A percentile compares a stretch with the other conserved stretches of the same genome.
phyloP scores from a whole-genome alignment of 2,797 vertebrate species.

The Xiphophorus birchmanni region DNA sequence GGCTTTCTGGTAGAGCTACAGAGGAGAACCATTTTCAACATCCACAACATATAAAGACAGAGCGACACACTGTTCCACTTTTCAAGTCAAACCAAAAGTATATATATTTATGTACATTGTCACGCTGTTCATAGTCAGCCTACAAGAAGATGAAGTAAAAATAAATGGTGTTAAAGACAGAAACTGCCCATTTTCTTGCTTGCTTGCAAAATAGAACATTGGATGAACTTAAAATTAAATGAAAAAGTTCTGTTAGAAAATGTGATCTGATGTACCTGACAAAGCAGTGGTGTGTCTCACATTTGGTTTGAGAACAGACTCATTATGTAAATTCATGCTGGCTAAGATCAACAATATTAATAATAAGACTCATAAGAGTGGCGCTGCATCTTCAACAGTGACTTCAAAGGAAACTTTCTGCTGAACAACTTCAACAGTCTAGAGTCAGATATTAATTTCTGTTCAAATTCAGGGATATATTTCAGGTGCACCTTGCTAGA shows the following conservation, averaged over 20 bases:
- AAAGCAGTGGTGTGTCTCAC: background rate
- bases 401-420: background rate
- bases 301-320: background rate
- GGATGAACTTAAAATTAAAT: background rate
- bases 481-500: background rate
- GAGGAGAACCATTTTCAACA: background rate
- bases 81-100: background rate
- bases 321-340: background rate
- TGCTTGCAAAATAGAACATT: background rate
- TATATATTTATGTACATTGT: too few relatives aligned
- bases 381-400: background rate
- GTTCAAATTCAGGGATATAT: background rate
- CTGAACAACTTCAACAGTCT: background rate
- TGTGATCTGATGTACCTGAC: background rate
- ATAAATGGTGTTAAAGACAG: background rate
- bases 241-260: background rate
- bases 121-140: background rate
- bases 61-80: background rate
- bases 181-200: background rate
- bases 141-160: background rate
- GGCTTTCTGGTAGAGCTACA: background rate
- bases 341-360: background rate
- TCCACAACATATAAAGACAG: background rate
- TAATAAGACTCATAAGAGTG: background rate
- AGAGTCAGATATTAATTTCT: background rate